A percentile compares a stretch with the other conserved stretches of the same genome.
Conservation (phyloP, 2,113 vertebrate genomes). For the Hippopotamus amphibius region DNA sequence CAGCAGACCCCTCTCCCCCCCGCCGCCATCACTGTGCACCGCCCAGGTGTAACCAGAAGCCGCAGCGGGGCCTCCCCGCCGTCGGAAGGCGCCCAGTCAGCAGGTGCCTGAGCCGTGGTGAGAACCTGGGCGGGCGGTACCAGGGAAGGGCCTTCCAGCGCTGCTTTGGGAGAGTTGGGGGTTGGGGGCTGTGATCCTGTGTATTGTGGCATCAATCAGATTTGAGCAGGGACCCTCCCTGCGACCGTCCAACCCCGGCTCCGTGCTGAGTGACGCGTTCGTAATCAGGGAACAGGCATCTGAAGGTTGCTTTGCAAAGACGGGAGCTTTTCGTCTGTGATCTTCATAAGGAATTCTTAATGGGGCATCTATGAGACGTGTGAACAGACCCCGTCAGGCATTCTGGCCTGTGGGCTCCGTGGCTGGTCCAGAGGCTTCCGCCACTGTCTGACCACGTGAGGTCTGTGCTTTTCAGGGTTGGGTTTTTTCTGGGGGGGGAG, state of each 20-base stretch:
- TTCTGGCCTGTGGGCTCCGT: background rate
- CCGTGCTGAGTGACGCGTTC: rapidly evolving
- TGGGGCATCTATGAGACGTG: background rate
- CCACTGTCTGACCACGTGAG: background rate
- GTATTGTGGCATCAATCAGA: rapidly evolving
- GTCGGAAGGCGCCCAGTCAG: rapidly evolving
- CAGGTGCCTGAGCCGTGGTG: rapidly evolving
- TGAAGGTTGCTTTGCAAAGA: background rate
- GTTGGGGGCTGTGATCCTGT: background rate
- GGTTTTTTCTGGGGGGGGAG: too few relatives aligned
- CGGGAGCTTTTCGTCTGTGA: background rate
- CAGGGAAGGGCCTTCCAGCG: rapidly evolving
- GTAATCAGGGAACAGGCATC: background rate
- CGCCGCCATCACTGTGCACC: rapidly evolving
- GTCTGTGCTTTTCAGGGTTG: rapidly evolving
- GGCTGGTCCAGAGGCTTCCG: background rate
- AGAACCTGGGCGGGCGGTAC: rapidly evolving
- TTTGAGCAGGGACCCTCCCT: background rate
- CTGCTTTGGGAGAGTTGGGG: background rate
- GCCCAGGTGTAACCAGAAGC: too few relatives aligned
- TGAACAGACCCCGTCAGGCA: background rate
- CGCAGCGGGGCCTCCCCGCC: background rate
- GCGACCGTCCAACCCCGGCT: background rate
- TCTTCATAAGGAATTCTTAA: background rate
- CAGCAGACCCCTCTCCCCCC: background rate